Evolutionary conservation across 2,888 invertebrate species (phyloP), one percentile per base, ranked within the genome.

Genomic region (Pachydiplax longipennis): DNA sequence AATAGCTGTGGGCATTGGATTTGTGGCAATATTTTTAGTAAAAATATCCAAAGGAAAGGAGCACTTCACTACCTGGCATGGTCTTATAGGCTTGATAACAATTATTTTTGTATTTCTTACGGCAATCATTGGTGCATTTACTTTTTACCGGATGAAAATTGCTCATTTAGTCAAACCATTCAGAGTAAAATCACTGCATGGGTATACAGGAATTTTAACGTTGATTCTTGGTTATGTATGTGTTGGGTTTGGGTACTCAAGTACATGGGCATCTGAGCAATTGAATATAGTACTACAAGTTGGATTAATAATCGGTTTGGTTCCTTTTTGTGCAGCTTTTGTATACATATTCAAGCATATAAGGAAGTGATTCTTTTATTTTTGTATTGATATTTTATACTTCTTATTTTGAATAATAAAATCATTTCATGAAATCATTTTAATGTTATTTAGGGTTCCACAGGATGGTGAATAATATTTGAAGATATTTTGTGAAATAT

Each of bases 61-160:
- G 10, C 83, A 83, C 37, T 83, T 83, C 37, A 83, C 83, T 6
- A 83, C 83, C 6, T 83, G 83, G 83, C 83, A 83, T n/a, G 83
- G 83, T 31, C 83, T 83, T 18, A 18, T 83, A 44, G 83, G 83
- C 18, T 40, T 44, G 12, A 83, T 44, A n/a, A 53, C 83, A 83
- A 22, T 31, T n/a, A 15, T 40, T 58, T 83, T 53, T 31, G 83
- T 83, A 44, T 22, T 83, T 15, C 8, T 22, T 22, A 58, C 83
- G 4, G 58, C 31, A 8, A 6, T 83, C 6, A 31, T n/a, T n/a
- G 83, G 83, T n/a, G 48, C 48, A 53, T 12, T 25, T 13, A 31
- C 25, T 31, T 12, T 73, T 5, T 73, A 73, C 31, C 31, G 31
- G 15, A 73, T 73, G 25, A 73, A 73, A 73, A 31, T 73, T 2